Evolutionary conservation across 2,113 vertebrate genomes (phyloP).

Genomic region (Trichomycterus rosablanca): DNA sequence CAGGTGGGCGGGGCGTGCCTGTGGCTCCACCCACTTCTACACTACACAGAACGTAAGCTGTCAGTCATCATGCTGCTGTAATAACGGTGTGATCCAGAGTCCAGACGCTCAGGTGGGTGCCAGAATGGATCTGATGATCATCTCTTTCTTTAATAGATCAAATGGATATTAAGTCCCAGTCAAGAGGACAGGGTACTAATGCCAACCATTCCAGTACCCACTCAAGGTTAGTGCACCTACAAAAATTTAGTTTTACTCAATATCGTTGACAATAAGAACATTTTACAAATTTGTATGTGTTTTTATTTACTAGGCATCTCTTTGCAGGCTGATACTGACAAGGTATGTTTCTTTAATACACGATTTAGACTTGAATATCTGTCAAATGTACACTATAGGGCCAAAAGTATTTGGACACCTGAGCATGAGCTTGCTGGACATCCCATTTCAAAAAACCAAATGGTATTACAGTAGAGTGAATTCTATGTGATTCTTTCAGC

Average conservation of each 20-base stretch:
- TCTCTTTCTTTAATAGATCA: not conserved
- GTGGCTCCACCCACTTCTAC: not conserved
- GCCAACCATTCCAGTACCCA: not conserved
- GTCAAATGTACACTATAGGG: too few relatives aligned
- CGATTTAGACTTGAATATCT: not conserved
- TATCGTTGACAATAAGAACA: not conserved
- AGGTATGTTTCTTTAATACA: constrained; percentile 12
- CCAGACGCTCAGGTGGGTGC: not conserved
- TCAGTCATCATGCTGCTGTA: not conserved
- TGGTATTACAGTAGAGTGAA: too few relatives aligned
- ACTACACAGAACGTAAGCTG: not conserved
- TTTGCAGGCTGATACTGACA: not conserved
- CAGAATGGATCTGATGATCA: too few relatives aligned
- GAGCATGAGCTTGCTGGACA: too few relatives aligned
- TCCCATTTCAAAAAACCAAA: too few relatives aligned
- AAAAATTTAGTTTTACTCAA: not conserved
- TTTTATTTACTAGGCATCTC: constrained; percentile 20
- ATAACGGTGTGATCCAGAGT: not conserved
- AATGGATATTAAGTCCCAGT: not conserved
- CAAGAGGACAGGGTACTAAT: not conserved
- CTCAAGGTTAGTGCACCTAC: constrained; percentile 20
- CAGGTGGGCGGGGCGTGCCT: not conserved
- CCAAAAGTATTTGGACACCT: too few relatives aligned
- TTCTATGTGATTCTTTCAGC: too few relatives aligned
- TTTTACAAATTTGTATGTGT: not conserved